A percentile compares a stretch with the other conserved stretches of the same genome.
These are phyloP conservation scores for Zapornia atra DNA, from an alignment of 2,113 vertebrate species.

Conservation along the genomic window DNA sequence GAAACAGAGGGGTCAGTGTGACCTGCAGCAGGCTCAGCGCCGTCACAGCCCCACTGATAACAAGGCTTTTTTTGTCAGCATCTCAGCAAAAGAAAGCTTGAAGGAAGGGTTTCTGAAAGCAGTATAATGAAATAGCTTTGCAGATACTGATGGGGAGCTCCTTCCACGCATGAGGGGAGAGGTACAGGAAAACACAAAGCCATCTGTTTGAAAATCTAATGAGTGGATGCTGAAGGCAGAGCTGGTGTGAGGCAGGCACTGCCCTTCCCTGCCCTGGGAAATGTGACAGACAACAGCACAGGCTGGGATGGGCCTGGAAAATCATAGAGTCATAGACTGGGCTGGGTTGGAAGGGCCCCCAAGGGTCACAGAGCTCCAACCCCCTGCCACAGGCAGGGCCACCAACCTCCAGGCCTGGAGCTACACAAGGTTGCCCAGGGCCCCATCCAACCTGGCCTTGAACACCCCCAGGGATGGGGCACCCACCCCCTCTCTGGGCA, in stretches of 20 bases:
- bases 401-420: too few relatives aligned
- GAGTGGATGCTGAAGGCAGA: slow-evolving; percentile 18
- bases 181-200: neutral
- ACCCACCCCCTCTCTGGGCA: too few relatives aligned
- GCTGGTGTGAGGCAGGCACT: neutral
- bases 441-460: too few relatives aligned
- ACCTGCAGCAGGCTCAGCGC: neutral
- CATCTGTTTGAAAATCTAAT: neutral
- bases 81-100: neutral
- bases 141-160: neutral
- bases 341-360: too few relatives aligned
- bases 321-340: too few relatives aligned
- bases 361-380: too few relatives aligned
- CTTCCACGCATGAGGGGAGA: neutral
- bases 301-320: neutral
- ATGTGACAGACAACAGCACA: neutral
- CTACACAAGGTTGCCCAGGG: too few relatives aligned
- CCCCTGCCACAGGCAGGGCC: too few relatives aligned
- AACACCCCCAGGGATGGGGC: too few relatives aligned
- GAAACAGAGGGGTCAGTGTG: slow-evolving; percentile 35
- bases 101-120: neutral
- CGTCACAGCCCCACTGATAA: neutral
- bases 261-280: neutral
- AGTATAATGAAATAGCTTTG: neutral
- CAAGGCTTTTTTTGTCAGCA: slow-evolving; percentile 31